phyloP scores from a whole-genome alignment of 2,113 vertebrate species.

The Podarcis raffonei region DNA sequence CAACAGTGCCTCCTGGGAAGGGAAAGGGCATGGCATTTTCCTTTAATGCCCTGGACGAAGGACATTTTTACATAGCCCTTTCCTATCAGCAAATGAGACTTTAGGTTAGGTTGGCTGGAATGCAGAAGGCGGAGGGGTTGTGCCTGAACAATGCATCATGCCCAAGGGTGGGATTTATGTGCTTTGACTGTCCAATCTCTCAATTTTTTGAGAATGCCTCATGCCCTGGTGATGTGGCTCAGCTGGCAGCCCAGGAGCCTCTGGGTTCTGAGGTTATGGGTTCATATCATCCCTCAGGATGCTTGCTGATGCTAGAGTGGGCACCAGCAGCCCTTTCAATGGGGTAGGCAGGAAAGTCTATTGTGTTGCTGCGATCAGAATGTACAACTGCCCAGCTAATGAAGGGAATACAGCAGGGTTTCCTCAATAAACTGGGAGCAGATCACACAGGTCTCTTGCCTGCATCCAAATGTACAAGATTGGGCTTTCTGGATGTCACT shows the following conservation, averaged over 20 bases:
- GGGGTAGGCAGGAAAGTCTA: background rate
- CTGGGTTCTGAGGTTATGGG: constrained; percentile 1
- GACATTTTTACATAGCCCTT: background rate
- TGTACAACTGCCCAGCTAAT: background rate
- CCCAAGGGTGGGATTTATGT: background rate
- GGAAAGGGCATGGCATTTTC: background rate
- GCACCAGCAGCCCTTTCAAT: background rate
- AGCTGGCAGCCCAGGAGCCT: constrained; percentile 7
- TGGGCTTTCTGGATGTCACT: background rate
- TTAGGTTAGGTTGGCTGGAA: background rate
- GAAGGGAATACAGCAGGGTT: background rate
- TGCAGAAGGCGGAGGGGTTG: background rate
- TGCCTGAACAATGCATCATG: background rate
- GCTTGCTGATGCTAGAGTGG: background rate
- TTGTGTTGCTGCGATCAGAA: background rate
- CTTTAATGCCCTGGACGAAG: background rate
- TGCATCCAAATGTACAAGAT: background rate
- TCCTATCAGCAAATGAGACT: background rate
- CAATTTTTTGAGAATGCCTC: background rate
- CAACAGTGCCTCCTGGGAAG: background rate
- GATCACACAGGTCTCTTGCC: background rate
- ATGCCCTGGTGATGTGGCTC: constrained; percentile 9
- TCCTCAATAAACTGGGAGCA: background rate
- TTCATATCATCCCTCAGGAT: constrained; percentile 1
- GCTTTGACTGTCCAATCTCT: background rate